Evolutionary conservation across 2,888 invertebrate species (phyloP), one percentile per base, ranked within the genome.

Genomic region (Capitulum mitella): DNA sequence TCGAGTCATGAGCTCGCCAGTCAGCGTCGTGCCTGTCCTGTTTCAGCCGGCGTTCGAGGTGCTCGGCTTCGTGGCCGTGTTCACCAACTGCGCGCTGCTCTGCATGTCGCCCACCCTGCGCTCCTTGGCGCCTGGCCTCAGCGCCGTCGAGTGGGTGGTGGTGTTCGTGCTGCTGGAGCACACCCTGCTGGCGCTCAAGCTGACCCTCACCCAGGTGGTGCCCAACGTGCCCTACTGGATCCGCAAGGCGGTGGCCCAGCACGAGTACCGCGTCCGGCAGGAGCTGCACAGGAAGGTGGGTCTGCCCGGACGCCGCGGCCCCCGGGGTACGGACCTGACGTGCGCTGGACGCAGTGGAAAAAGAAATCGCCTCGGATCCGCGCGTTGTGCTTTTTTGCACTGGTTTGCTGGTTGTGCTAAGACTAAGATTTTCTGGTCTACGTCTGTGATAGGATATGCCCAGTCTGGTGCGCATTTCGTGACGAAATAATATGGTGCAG

Each of bases 61-160:
- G 51, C 87, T 92, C 80, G 90, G 90, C 54, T 88, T 89, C 1
- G 87, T 92, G 82, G 89, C 90, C 0, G 90, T 93, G 81, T 88
- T 92, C 83, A 92, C 92, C 79, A 93, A 93, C 86, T 91, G 91
- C 84, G 92, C 91, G 0, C 86, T 93, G 77, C 87, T 93, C 64
- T 91, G 90, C 82, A 87, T 92, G 81, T 90, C 90, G 81, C 91
- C 91, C 12, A 88, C 90, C 82, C 88, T 91, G 75, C 87, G 89
- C 84, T 84, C 85, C 43, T 83, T 87, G 74, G 85, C 85, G 3
- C 85, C 87, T 19, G 83, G 85, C 48, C 82, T 87, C 83, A 84
- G 86, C 54, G 81, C 85, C 61, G 84, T 86, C 77, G 87, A 89
- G 82, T 89, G 89, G 87, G 85, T 90, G 64, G 84, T 91, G 79